Evolutionary conservation across 2,888 invertebrate genomes (phyloP).

Genomic region (Ypsolopha sequella): DNA sequence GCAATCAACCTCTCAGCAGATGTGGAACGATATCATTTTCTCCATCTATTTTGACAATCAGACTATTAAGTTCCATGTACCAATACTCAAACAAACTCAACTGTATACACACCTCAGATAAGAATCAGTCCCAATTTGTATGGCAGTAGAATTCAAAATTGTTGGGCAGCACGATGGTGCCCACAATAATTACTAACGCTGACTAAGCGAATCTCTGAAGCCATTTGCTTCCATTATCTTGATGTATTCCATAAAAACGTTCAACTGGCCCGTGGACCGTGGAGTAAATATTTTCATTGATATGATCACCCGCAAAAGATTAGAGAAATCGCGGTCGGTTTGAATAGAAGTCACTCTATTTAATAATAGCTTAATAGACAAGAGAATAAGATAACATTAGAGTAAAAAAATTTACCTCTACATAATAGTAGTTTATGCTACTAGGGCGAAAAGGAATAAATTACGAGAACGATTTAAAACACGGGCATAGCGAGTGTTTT

Average conservation of each 20-base stretch:
- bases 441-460: no score
- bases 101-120: not conserved
- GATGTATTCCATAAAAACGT: slow-evolving; percentile 1
- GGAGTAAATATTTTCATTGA: not conserved
- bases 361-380: no score
- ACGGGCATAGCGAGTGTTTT: no score
- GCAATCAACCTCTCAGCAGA: not conserved
- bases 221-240: slow-evolving; percentile 5
- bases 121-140: not conserved
- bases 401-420: no score
- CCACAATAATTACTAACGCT: slow-evolving; percentile 4
- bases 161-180: no score
- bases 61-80: slow-evolving; percentile 18
- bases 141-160: no score
- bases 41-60: slow-evolving; percentile 25
- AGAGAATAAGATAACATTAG: no score
- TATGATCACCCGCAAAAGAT: not conserved
- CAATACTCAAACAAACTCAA: not conserved
- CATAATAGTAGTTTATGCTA: no score
- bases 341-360: no score
- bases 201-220: slow-evolving; percentile 6
- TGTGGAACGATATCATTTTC: slow-evolving; percentile 4
- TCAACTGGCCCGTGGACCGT: not conserved
- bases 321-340: not conserved
- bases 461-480: no score